Conservation (phyloP, 2,888 invertebrate genomes). For the Limnephilus auricula region DNA sequence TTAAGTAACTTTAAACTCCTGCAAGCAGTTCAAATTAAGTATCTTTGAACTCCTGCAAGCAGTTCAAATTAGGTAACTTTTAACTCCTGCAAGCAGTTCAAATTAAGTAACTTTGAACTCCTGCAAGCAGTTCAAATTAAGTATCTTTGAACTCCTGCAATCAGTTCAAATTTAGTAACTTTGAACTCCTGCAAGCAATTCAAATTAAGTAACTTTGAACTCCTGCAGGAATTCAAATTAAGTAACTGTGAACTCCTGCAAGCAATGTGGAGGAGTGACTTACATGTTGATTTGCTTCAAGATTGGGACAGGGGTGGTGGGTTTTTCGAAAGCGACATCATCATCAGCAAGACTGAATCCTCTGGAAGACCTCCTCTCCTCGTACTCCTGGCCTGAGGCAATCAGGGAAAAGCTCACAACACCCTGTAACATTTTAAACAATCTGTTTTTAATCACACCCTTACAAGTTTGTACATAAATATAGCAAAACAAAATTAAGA, state of each 20-base stretch:
- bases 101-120: too few species aligned
- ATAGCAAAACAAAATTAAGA: neutral
- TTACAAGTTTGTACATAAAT: neutral
- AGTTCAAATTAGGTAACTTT: too few species aligned
- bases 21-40: too few species aligned
- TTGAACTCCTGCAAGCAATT: too few species aligned
- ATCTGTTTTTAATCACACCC: neutral
- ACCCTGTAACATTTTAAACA: constrained; percentile 48
- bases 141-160: too few species aligned
- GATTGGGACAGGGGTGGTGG: constrained; percentile 84
- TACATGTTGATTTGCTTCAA: constrained; percentile 92
- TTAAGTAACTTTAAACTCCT: too few species aligned
- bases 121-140: too few species aligned
- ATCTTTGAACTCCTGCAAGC: too few species aligned
- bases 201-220: neutral
- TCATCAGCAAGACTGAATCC: constrained; percentile 70
- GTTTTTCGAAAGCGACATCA: constrained; percentile 72
- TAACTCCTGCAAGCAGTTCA: too few species aligned
- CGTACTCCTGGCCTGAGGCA: constrained; percentile 68
- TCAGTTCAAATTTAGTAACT: too few species aligned
- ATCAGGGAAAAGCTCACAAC: constrained; percentile 65
- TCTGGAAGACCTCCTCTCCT: constrained; percentile 67
- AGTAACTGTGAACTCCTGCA: neutral
- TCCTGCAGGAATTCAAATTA: too few species aligned
- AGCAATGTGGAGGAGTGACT: neutral